Evolutionary conservation across 2,797 vertebrate genomes (phyloP).

Genomic region (Sebastiscus tertius): DNA sequence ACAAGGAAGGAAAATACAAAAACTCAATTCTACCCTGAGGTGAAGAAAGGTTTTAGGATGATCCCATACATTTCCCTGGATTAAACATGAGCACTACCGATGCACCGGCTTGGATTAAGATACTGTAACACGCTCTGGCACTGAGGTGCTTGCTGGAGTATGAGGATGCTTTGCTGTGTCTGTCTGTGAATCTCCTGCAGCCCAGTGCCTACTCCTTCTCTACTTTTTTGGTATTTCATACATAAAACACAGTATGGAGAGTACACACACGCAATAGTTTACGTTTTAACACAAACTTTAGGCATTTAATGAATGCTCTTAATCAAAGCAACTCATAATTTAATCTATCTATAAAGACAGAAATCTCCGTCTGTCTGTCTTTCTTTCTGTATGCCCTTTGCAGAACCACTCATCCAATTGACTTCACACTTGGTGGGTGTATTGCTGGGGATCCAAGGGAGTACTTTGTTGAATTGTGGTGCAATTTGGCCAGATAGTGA

Average conservation of each 20-base stretch:
- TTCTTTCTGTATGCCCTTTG: too few species aligned
- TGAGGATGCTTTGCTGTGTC: not conserved
- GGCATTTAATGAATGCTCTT: not conserved
- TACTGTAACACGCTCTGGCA: not conserved
- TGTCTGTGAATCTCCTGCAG: not conserved
- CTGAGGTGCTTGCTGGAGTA: not conserved
- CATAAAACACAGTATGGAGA: not conserved
- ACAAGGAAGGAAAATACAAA: not conserved
- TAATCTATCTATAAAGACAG: not conserved
- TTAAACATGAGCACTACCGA: slow-evolving; percentile 8
- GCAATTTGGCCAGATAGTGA: too few species aligned
- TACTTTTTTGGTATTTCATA: not conserved
- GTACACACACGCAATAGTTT: not conserved
- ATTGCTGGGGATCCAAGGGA: too few species aligned
- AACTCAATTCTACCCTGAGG: not conserved
- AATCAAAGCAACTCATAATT: not conserved
- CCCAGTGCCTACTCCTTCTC: not conserved
- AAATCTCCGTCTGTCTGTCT: not conserved
- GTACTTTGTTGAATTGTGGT: too few species aligned
- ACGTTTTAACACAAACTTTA: not conserved
- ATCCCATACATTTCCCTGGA: not conserved
- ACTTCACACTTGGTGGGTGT: too few species aligned
- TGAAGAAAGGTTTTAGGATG: slow-evolving; percentile 10
- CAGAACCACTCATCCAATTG: too few species aligned
- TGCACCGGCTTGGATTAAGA: slow-evolving; percentile 23